A percentile compares a stretch with the other conserved stretches of the same genome.
These are phyloP conservation scores for Stegodyphus mimosarum DNA, from an alignment of 1,140 invertebrate genomes.

Conservation along the genomic window DNA sequence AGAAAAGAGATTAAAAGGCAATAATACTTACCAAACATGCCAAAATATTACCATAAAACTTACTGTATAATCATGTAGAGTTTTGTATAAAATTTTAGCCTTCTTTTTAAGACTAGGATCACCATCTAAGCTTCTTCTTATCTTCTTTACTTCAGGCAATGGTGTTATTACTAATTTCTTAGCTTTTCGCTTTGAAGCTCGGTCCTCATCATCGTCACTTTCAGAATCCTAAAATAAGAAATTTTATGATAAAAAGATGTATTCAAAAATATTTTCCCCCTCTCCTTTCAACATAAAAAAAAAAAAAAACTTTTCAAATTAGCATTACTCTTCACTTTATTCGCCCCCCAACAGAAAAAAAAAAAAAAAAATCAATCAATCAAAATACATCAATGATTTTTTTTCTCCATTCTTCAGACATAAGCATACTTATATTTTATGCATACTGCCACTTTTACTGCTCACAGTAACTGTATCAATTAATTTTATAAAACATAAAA, in stretches of 20 bases:
- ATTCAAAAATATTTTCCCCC: too few species aligned
- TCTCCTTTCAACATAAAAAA: too few species aligned
- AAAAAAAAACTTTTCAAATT: not conserved
- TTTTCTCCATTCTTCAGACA: too few species aligned
- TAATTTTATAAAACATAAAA: too few species aligned
- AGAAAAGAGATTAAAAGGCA: not conserved
- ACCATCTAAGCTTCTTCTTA: conserved; percentile 64
- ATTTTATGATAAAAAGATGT: too few species aligned
- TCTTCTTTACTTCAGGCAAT: conserved; percentile 64
- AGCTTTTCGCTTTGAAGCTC: conserved; percentile 49
- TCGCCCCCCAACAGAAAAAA: too few species aligned
- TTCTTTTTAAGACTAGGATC: conserved; percentile 66
- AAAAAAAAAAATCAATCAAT: too few species aligned
- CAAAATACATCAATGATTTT: too few species aligned
- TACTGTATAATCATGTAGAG: conserved; percentile 69
- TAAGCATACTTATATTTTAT: too few species aligned
- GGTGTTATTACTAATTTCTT: conserved; percentile 68
- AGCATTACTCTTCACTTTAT: not conserved
- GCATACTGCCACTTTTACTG: too few species aligned
- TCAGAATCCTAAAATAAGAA: conserved; percentile 56
- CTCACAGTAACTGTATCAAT: too few species aligned
- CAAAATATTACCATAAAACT: conserved; percentile 34
- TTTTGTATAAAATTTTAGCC: conserved; percentile 68
- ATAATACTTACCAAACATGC: not conserved
- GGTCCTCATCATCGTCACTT: conserved; percentile 61